Conservation (phyloP, 2,113 vertebrate species). For the Varanus komodoensis region DNA sequence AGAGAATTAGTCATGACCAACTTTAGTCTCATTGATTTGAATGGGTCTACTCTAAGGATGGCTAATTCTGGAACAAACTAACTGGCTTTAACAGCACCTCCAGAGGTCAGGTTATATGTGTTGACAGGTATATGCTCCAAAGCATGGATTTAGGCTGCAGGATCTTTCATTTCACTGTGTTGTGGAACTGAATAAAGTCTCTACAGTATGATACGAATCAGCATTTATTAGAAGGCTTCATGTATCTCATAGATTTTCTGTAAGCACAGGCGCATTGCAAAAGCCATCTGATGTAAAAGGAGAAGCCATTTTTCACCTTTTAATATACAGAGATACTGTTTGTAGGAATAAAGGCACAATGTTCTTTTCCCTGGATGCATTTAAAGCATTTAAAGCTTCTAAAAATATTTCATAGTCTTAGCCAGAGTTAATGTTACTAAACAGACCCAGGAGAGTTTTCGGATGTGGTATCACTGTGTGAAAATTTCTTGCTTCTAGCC, state of each 20-base stretch:
- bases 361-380: constrained; percentile 58
- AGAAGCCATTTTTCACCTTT: constrained; percentile 68
- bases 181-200: constrained; percentile 47
- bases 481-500: constrained; percentile 58
- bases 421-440: constrained; percentile 65
- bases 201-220: constrained; percentile 54
- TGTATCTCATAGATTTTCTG: constrained; percentile 66
- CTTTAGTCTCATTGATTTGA: no score
- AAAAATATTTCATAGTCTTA: constrained; percentile 62
- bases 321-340: constrained; percentile 70
- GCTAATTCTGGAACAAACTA: no score
- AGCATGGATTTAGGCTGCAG: constrained; percentile 28
- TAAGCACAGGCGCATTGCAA: constrained; percentile 66
- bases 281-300: constrained; percentile 64
- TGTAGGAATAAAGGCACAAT: constrained; percentile 69
- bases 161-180: constrained; percentile 59
- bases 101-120: background rate
- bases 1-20: no score
- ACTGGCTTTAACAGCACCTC: background rate
- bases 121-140: rapidly evolving
- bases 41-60: no score
- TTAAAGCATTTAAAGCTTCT: constrained; percentile 61
- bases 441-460: constrained; percentile 57
- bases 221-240: constrained; percentile 63
- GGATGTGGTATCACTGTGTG: constrained; percentile 46